A percentile compares a stretch with the other conserved stretches of the same genome.
phyloP scores from a whole-genome alignment of 2,797 vertebrate genomes.

The Fringilla coelebs region DNA sequence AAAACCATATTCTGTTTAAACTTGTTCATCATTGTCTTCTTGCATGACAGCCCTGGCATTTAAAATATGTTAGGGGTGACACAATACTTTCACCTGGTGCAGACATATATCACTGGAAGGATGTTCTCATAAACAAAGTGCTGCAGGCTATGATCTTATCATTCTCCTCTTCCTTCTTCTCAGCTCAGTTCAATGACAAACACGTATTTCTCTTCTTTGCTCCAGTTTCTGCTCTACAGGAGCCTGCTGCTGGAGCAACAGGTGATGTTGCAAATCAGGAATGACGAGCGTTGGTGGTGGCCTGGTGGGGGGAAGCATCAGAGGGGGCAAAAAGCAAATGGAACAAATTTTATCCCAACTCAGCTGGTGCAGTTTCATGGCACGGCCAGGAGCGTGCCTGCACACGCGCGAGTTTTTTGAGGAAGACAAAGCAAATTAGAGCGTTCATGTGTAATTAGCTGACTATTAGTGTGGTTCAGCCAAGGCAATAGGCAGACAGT shows the following conservation, averaged over 20 bases:
- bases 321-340: neutral
- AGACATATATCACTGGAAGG: conserved; percentile 64
- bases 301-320: neutral
- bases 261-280: conserved; percentile 57
- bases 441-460: conserved; percentile 45
- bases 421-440: conserved; percentile 49
- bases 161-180: conserved; percentile 60
- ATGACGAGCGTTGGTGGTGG: neutral
- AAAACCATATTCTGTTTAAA: conserved; percentile 58
- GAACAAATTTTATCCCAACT: neutral
- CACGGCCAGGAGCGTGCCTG: neutral
- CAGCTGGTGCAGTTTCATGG: neutral
- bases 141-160: conserved; percentile 64
- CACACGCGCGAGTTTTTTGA: neutral
- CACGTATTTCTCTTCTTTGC: conserved; percentile 57
- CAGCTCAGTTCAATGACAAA: conserved; percentile 67
- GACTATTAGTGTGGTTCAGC: conserved; percentile 50
- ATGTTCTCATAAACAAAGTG: conserved; percentile 71
- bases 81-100: conserved; percentile 65
- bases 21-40: conserved; percentile 63
- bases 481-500: conserved; percentile 28
- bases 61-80: conserved; percentile 65
- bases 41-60: conserved; percentile 49
- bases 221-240: conserved; percentile 34
- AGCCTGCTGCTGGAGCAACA: conserved; percentile 13